Evolutionary conservation across 2,797 vertebrate genomes (phyloP).

Genomic region (Zenarchopterus dispar): DNA sequence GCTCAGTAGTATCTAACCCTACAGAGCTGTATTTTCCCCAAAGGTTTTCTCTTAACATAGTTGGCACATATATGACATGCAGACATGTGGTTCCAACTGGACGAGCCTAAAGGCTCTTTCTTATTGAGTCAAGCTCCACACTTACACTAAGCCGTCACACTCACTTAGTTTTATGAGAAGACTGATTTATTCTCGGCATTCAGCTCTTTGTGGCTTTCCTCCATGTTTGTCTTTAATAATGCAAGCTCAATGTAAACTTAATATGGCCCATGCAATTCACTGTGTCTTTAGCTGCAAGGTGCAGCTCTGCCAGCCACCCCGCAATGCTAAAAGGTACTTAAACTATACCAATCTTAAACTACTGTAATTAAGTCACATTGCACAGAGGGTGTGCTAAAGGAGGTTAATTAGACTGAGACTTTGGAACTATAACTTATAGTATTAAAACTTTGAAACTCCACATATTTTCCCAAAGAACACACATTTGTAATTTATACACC

Average conservation of each 20-base stretch:
- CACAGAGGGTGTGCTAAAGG: slow-evolving; percentile 5
- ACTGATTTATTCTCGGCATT: background rate
- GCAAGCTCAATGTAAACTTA: background rate
- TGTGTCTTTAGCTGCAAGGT: background rate
- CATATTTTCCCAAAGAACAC: background rate
- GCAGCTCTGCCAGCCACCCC: background rate
- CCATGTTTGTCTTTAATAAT: slow-evolving; percentile 8
- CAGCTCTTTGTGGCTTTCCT: background rate
- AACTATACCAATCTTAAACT: background rate
- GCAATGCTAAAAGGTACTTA: too few species aligned
- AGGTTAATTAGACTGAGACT: slow-evolving; percentile 9
- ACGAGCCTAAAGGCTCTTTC: background rate
- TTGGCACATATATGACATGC: background rate
- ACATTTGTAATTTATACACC: slow-evolving; percentile 9
- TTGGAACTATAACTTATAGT: background rate
- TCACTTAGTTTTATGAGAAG: background rate
- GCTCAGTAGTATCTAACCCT: too few species aligned
- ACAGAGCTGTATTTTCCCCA: background rate
- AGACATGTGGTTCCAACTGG: background rate
- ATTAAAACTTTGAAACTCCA: slow-evolving; percentile 1
- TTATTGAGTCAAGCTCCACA: background rate
- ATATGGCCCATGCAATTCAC: background rate
- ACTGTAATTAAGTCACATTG: slow-evolving; percentile 6
- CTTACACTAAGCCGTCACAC: background rate
- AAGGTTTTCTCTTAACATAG: background rate